phyloP scores from a whole-genome alignment of 2,888 invertebrate species.

The Norana najaformis region DNA sequence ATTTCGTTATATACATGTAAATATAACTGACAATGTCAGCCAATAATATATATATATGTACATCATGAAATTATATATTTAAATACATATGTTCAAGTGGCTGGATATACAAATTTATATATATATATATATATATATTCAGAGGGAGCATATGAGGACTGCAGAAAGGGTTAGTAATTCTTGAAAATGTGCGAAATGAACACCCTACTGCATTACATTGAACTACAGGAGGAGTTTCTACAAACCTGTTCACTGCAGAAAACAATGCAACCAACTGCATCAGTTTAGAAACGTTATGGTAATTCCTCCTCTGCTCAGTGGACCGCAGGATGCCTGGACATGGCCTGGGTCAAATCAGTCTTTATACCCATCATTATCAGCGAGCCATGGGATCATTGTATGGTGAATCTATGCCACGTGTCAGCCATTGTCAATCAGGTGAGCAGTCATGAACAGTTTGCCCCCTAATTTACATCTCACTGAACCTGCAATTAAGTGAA shows the following conservation, averaged over 20 bases:
- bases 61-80: not conserved
- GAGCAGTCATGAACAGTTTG: not conserved
- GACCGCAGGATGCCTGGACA: not conserved
- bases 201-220: not conserved
- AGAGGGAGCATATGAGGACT: not conserved
- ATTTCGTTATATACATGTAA: too few relatives aligned
- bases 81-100: too few relatives aligned
- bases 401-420: conserved; percentile 2
- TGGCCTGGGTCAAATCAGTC: not conserved
- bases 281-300: not conserved
- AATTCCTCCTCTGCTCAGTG: not conserved
- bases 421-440: not conserved
- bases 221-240: not conserved
- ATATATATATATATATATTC: not conserved
- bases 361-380: conserved; percentile 17
- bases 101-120: not conserved
- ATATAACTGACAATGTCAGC: too few relatives aligned
- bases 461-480: conserved; percentile 8
- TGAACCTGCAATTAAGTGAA: not conserved
- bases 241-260: not conserved
- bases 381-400: not conserved
- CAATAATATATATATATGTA: not conserved
- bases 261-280: conserved; percentile 8
- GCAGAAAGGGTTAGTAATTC: not conserved
- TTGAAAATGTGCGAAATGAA: too few relatives aligned